Conservation (phyloP, 2,888 invertebrate species). For the Pogonocherus hispidulus region DNA sequence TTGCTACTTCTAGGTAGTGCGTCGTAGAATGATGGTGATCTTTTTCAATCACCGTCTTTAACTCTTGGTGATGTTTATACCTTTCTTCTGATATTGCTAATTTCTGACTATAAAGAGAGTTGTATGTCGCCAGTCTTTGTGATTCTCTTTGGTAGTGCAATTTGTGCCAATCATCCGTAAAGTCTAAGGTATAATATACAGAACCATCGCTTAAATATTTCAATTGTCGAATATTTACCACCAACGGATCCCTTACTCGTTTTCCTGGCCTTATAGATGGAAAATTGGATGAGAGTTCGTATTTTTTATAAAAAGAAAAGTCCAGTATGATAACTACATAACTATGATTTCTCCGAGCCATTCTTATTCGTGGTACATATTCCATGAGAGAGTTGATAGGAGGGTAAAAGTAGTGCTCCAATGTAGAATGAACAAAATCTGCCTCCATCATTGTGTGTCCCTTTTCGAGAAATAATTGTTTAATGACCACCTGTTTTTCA, state of each 20-base stretch:
- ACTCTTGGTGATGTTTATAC: constrained; percentile 1
- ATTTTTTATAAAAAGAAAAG: not conserved
- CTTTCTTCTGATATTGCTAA: not conserved
- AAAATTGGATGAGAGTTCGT: not conserved
- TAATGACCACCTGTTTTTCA: no score
- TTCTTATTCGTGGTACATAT: no score
- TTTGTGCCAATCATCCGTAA: not conserved
- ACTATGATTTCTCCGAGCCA: no score
- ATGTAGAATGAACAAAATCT: no score
- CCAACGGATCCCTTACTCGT: constrained; percentile 1
- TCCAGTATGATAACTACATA: constrained; percentile 4
- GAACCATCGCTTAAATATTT: constrained; percentile 10
- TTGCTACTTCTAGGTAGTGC: constrained; percentile 1
- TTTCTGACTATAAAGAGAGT: no score
- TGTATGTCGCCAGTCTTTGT: no score
- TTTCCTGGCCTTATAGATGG: not conserved
- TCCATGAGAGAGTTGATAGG: no score
- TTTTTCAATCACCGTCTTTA: constrained; percentile 5
- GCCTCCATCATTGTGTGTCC: no score
- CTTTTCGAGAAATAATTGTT: no score
- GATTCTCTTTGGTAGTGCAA: not conserved
- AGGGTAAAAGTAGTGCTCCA: no score
- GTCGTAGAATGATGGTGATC: constrained; percentile 19
- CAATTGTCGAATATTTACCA: constrained; percentile 20
- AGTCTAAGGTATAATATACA: constrained; percentile 9